Evolutionary conservation across 2,888 invertebrate genomes (phyloP), one percentile per base, ranked within the genome.

Genomic region (Troglohyphantes excavatus): DNA sequence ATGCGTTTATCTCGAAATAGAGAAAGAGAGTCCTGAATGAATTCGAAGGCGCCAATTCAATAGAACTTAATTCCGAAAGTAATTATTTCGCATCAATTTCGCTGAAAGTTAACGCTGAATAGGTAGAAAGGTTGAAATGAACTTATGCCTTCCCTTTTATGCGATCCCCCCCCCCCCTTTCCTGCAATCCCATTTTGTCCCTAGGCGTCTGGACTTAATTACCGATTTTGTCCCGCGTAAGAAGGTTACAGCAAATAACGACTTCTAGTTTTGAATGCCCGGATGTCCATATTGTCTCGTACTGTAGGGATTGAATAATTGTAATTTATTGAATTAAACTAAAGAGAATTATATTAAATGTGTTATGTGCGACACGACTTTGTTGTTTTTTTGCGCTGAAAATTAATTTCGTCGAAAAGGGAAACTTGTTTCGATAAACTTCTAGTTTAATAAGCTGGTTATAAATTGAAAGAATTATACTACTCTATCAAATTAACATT

Each of bases 61-160:
- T 73, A 65, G 63, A 73, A 65, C 61, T 73, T 39, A 83, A 83
- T 83, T 83, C 65, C 26, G 73, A 29, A 73, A 83, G 73, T 83
- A 83, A 83, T 83, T 83, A 83, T 83, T 83, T 73, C 73, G 17
- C 73, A 63, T 73, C 73, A 67, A 68, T 73, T 65, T 63, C 26
- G 39, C 21, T 23, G 43, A 53, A 53, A 53, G 53, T 53, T 73
- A 29, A 33, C 65, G 5, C 26, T 43, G 43, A 61, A 61, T 19
- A 21, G 13, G 63, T 13, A n/a, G 7, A 23, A 43, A 43, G 63
- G 27, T 19, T 73, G 59, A 72, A 72, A 82, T 72, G 43, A 72
- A 70, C 61, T 72, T 59, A 72, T 81, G n/a, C n/a, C n/a, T n/a
- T n/a, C n/a, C n/a, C n/a, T n/a, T n/a, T n/a, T n/a, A n/a, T 59